Evolutionary conservation across 2,888 invertebrate genomes (phyloP).

Genomic region (Myopa testacea): DNA sequence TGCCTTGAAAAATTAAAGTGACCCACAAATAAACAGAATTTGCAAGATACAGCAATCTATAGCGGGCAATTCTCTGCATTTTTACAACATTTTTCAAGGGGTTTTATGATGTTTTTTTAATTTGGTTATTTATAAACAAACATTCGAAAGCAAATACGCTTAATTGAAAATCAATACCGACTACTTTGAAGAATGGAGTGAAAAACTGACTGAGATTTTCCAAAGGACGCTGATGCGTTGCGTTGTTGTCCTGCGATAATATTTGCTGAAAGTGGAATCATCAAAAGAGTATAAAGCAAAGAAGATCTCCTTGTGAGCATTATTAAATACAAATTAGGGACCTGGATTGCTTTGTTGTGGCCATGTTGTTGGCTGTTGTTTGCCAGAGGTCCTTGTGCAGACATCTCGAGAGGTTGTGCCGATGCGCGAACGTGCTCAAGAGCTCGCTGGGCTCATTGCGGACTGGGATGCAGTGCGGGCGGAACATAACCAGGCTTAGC

Average conservation of each 20-base stretch:
- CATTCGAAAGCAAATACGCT: not conserved
- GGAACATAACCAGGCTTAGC: not conserved
- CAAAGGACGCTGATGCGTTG: not conserved
- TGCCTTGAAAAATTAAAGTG: constrained; percentile 48
- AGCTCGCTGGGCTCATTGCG: not conserved
- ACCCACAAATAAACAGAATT: constrained; percentile 59
- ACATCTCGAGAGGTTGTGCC: not conserved
- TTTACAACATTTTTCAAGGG: not conserved
- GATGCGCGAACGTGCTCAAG: constrained; percentile 19
- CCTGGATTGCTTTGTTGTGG: not conserved
- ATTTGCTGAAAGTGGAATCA: not conserved
- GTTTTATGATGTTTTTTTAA: not conserved
- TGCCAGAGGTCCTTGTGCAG: not conserved
- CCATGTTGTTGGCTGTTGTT: not conserved
- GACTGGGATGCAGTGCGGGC: not conserved
- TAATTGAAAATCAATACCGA: not conserved
- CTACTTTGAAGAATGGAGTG: not conserved
- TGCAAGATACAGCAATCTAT: not conserved
- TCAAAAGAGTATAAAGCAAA: not conserved
- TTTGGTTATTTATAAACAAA: constrained; percentile 14
- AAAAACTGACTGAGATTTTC: not conserved
- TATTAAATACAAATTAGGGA: constrained; percentile 22
- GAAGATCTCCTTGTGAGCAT: constrained; percentile 1
- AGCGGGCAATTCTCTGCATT: not conserved
- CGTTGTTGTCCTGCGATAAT: not conserved